Conservation (phyloP, 2,888 invertebrate genomes). For the Nemapogon koenigi region DNA sequence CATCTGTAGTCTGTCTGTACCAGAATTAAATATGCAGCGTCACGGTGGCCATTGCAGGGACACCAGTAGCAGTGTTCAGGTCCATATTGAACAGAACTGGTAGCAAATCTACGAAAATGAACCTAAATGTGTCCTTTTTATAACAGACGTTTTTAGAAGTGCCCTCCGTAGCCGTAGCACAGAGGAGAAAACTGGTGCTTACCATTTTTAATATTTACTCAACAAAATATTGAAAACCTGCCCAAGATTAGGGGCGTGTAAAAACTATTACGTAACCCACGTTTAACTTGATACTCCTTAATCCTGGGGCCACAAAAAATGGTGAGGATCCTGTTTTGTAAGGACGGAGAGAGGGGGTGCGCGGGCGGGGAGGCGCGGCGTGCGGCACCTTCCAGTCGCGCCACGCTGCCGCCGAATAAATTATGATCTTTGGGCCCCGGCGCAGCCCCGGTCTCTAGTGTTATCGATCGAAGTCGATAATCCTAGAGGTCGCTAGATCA, state of each 20-base stretch:
- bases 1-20: too few species aligned
- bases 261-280: slow-evolving; percentile 56
- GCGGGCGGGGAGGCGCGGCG: slow-evolving; percentile 20
- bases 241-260: slow-evolving; percentile 49
- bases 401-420: slow-evolving; percentile 62
- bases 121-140: too few species aligned
- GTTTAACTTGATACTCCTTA: slow-evolving; percentile 53
- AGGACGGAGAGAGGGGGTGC: slow-evolving; percentile 22
- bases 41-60: too few species aligned
- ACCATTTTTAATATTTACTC: too few species aligned
- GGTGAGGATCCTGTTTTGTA: slow-evolving; percentile 36
- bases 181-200: background rate
- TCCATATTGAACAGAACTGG: too few species aligned
- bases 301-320: slow-evolving; percentile 44
- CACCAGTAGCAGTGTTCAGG: too few species aligned
- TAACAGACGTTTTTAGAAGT: background rate
- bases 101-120: too few species aligned
- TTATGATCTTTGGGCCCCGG: slow-evolving; percentile 41
- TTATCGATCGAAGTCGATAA: slow-evolving; percentile 56
- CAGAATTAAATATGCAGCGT: too few species aligned
- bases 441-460: slow-evolving; percentile 15
- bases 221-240: slow-evolving; percentile 18
- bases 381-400: slow-evolving; percentile 49
- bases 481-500: slow-evolving; percentile 51
- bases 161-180: background rate